Conservation (phyloP, 2,113 vertebrate genomes). For the Pluvianellus socialis region DNA sequence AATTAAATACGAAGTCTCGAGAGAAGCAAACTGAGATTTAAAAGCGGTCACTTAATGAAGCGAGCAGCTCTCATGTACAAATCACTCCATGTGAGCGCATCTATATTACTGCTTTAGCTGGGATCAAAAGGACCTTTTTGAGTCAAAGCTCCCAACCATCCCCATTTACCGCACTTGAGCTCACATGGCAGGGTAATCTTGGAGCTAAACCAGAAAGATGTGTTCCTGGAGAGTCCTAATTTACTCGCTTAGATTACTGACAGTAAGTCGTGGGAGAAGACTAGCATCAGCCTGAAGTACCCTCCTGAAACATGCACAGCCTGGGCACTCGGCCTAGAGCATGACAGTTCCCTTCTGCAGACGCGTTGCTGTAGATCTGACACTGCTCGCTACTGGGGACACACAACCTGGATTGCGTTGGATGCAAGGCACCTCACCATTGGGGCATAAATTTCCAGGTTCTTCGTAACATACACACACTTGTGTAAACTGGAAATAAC, state of each 20-base stretch:
- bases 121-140: not conserved
- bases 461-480: not conserved
- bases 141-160: not conserved
- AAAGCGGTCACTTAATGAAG: not conserved
- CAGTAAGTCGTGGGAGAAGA: not conserved
- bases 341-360: not conserved
- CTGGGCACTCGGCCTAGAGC: too few species aligned
- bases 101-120: not conserved
- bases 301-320: not conserved
- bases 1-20: not conserved
- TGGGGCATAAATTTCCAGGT: not conserved
- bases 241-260: not conserved
- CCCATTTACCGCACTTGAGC: not conserved
- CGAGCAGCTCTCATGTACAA: not conserved
- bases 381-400: not conserved
- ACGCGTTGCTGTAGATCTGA: not conserved
- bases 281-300: not conserved
- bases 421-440: not conserved
- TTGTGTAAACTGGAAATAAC: not conserved
- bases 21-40: not conserved
- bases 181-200: not conserved
- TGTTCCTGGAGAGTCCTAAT: not conserved
- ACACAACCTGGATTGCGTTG: fast-evolving
- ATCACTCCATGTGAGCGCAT: not conserved
- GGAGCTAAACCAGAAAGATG: not conserved